Evolutionary conservation across 2,113 vertebrate species (phyloP).

Genomic region (Antidorcas marsupialis): DNA sequence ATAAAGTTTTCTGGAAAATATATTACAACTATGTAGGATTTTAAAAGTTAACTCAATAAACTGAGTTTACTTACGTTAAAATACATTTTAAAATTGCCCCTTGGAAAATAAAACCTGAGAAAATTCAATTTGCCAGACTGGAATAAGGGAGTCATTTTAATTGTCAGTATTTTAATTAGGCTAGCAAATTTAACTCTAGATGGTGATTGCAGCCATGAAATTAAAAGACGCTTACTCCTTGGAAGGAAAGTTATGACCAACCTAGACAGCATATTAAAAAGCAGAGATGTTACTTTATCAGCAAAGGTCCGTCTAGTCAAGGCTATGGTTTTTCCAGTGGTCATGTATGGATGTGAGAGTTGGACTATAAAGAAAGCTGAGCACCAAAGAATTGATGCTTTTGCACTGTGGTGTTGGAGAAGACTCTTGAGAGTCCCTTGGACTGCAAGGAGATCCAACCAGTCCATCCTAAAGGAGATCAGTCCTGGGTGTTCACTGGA

Average conservation of each 20-base stretch:
- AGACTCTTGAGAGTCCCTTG: too few relatives aligned
- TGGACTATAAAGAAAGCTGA: neutral
- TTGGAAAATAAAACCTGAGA: constrained; percentile 42
- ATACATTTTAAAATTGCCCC: neutral
- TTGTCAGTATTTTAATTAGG: constrained; percentile 30
- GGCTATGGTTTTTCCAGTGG: neutral
- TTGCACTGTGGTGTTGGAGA: too few relatives aligned
- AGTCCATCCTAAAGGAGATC: too few relatives aligned
- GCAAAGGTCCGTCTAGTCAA: neutral
- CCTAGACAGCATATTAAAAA: too few relatives aligned
- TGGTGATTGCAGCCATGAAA: too few relatives aligned
- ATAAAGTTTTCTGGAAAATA: neutral
- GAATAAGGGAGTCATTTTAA: constrained; percentile 44
- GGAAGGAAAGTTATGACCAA: too few relatives aligned
- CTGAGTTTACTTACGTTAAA: neutral
- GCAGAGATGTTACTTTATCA: too few relatives aligned
- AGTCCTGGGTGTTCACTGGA: neutral
- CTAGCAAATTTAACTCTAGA: neutral
- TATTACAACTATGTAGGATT: neutral
- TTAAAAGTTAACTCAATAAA: neutral
- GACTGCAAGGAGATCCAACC: too few relatives aligned
- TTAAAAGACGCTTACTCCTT: too few relatives aligned
- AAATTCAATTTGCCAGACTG: constrained; percentile 8
- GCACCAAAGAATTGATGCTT: accelerated
- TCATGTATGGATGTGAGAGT: neutral